These are phyloP conservation scores for Gobio gobio DNA, from an alignment of 2,113 vertebrate genomes.

Conservation along the genomic window DNA sequence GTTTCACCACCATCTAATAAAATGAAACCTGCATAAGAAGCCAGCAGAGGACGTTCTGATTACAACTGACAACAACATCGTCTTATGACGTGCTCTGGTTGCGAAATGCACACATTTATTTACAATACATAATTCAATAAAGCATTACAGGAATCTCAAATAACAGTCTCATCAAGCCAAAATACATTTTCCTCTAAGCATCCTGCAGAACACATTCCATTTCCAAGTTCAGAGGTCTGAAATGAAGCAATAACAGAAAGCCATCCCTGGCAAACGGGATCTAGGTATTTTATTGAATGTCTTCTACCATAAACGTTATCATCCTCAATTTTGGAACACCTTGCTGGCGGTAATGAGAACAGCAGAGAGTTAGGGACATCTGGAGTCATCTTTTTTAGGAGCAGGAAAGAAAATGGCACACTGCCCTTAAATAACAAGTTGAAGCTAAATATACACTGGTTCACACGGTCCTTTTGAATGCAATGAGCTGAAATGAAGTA, in stretches of 20 bases:
- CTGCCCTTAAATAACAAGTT: slow-evolving; percentile 41
- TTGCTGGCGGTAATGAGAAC: slow-evolving; percentile 38
- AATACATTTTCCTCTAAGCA: slow-evolving; percentile 25
- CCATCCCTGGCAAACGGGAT: slow-evolving; percentile 40
- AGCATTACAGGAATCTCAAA: slow-evolving; percentile 22
- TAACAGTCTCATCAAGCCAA: slow-evolving; percentile 11
- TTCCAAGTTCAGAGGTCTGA: slow-evolving; percentile 35
- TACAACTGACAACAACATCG: slow-evolving; percentile 1
- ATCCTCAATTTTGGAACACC: slow-evolving; percentile 48
- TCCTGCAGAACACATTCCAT: slow-evolving; percentile 21
- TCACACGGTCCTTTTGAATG: slow-evolving; percentile 20
- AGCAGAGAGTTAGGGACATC: slow-evolving; percentile 37
- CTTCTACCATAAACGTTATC: slow-evolving; percentile 50
- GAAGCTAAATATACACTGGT: slow-evolving; percentile 6
- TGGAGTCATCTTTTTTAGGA: slow-evolving; percentile 37
- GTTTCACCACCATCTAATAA: slow-evolving; percentile 16
- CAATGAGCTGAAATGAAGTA: slow-evolving; percentile 14
- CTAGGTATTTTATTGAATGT: slow-evolving; percentile 52
- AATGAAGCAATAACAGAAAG: slow-evolving; percentile 45
- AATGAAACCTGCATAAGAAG: neutral
- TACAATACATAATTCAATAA: slow-evolving; percentile 24
- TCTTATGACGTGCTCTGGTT: slow-evolving; percentile 13
- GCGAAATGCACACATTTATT: slow-evolving; percentile 36
- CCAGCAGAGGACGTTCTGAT: neutral
- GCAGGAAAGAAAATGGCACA: slow-evolving; percentile 13